Conservation (phyloP, 1,140 invertebrate genomes). For the Megathymus violae region DNA sequence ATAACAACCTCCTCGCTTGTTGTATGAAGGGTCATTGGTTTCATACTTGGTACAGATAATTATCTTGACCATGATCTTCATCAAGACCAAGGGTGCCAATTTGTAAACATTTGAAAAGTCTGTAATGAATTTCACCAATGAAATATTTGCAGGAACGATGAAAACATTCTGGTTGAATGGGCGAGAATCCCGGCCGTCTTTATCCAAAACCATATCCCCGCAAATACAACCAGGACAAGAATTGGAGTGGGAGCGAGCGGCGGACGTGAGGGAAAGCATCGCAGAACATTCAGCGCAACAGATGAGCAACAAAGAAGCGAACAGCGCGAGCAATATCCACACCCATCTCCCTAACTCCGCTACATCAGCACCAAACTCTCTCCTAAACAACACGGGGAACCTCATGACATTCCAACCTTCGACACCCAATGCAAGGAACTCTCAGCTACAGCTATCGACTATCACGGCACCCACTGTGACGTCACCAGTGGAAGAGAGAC, state of each 20-base stretch:
- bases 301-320: conserved; percentile 74
- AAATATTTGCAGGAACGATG: conserved; percentile 89
- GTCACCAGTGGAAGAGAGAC: conserved; percentile 83
- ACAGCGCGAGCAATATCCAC: conserved; percentile 26
- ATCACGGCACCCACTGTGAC: conserved; percentile 61
- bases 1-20: no score
- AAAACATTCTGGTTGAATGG: conserved; percentile 96
- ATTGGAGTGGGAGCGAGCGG: conserved; percentile 70
- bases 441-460: conserved; percentile 47
- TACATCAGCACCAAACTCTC: conserved; percentile 52
- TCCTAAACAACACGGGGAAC: conserved; percentile 50
- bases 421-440: conserved; percentile 39
- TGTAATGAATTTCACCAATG: no score
- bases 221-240: conserved; percentile 69
- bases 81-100: no score
- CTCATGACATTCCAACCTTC: conserved; percentile 48
- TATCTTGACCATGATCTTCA: no score
- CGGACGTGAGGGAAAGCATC: conserved; percentile 75
- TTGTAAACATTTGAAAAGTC: no score
- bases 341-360: conserved; percentile 48
- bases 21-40: no score
- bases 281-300: conserved; percentile 65
- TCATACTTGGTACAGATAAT: no score
- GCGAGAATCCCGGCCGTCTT: conserved; percentile 85
- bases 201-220: conserved; percentile 71